phyloP scores from a whole-genome alignment of 2,797 vertebrate genomes.

The Sebastes kiyomatsui region DNA sequence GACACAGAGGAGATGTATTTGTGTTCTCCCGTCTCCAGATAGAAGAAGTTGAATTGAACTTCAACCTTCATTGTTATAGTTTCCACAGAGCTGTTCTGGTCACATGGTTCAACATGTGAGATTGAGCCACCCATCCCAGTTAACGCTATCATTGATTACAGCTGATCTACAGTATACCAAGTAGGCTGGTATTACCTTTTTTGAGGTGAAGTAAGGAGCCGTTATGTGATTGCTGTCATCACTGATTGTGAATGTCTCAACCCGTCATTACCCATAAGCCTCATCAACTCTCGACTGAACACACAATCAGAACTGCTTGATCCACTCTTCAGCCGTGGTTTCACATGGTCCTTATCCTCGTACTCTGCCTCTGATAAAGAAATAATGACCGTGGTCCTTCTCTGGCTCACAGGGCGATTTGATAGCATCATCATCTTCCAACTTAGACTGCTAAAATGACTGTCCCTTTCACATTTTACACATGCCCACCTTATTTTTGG shows the following conservation, averaged over 20 bases:
- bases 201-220: slow-evolving; percentile 67
- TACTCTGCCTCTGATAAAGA: background rate
- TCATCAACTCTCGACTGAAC: slow-evolving; percentile 45
- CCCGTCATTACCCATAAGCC: slow-evolving; percentile 49
- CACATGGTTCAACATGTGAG: background rate
- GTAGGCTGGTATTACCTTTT: slow-evolving; percentile 20
- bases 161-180: slow-evolving; percentile 15
- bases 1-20: background rate
- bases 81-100: background rate
- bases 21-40: background rate
- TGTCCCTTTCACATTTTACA: background rate
- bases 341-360: background rate
- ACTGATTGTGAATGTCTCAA: slow-evolving; percentile 66
- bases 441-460: background rate
- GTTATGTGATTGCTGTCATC: slow-evolving; percentile 77
- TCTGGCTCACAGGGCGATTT: slow-evolving; percentile 6
- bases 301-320: slow-evolving; percentile 53
- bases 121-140: background rate
- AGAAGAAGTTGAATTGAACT: background rate
- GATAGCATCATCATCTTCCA: slow-evolving; percentile 2
- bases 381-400: slow-evolving; percentile 12
- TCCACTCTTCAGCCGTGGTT: background rate
- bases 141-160: slow-evolving; percentile 48
- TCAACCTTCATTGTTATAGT: background rate
- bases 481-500: background rate